Evolutionary conservation across 37 sponge, comb jelly and placozoan genomes (phyloP).

Genomic region (Beroe ovata): DNA sequence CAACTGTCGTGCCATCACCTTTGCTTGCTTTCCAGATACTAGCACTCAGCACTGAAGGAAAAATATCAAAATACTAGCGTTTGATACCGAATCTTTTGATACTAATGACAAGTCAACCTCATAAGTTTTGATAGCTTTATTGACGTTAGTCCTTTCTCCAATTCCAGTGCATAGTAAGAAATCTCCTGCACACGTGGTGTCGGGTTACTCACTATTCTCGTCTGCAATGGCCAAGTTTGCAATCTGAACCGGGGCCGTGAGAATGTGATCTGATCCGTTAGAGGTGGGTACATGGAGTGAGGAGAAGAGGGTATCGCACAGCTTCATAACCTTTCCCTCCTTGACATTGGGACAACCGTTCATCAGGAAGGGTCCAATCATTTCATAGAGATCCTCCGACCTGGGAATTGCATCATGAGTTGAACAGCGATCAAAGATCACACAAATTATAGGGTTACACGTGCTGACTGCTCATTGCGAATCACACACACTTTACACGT

Average conservation of each 20-base stretch:
- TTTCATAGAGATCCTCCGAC: slow-evolving; percentile 47
- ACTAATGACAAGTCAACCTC: too few relatives aligned
- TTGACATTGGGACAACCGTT: slow-evolving; percentile 45
- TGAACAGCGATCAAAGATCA: too few relatives aligned
- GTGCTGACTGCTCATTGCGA: too few relatives aligned
- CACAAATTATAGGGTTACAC: too few relatives aligned
- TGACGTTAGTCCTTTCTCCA: too few relatives aligned
- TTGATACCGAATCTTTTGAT: too few relatives aligned
- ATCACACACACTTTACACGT: background rate
- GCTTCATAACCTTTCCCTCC: slow-evolving; percentile 45
- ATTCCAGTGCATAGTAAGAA: too few relatives aligned
- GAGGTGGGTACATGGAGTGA: background rate
- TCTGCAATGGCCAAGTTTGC: slow-evolving; percentile 41
- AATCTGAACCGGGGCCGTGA: slow-evolving; percentile 41
- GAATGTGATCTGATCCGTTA: slow-evolving; percentile 2
- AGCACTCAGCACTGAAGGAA: slow-evolving; percentile 17
- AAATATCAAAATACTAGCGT: too few relatives aligned
- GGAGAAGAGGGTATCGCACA: background rate
- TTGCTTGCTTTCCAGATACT: slow-evolving; percentile 57
- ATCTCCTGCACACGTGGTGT: too few relatives aligned
- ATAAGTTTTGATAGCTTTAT: too few relatives aligned
- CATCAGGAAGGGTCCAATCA: slow-evolving; percentile 47
- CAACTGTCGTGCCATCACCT: slow-evolving; percentile 23
- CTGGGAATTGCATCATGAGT: background rate
- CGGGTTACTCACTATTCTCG: background rate